Evolutionary conservation across 2,113 vertebrate species (phyloP).

Genomic region (Sporophila hypoxantha): DNA sequence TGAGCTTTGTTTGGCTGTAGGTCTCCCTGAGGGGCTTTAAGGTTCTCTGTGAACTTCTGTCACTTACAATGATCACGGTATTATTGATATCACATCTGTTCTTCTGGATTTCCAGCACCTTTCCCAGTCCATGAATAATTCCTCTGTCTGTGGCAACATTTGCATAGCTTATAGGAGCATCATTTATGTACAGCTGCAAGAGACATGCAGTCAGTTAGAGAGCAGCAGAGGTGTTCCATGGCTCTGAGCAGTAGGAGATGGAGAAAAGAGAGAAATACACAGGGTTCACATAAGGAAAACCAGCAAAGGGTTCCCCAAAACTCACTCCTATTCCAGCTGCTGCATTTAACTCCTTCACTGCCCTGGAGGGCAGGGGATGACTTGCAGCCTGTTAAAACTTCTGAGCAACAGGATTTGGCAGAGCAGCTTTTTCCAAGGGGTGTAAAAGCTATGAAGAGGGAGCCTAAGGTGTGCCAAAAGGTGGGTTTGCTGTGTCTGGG

Average conservation of each 20-base stretch:
- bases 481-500: not conserved
- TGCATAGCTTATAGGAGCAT: conserved; percentile 75
- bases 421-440: not conserved
- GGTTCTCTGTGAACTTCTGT: not conserved
- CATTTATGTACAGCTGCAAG: conserved; percentile 83
- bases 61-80: conserved; percentile 55
- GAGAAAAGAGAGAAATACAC: not conserved
- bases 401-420: not conserved
- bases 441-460: not conserved
- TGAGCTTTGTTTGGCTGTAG: not conserved
- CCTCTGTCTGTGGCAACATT: conserved; percentile 82
- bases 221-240: not conserved
- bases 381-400: not conserved
- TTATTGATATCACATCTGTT: conserved; percentile 83
- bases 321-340: not conserved
- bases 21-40: not conserved
- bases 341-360: not conserved
- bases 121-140: conserved; percentile 83
- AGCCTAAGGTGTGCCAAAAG: not conserved
- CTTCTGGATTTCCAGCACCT: conserved; percentile 80
- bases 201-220: not conserved
- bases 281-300: not conserved
- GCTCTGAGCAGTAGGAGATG: not conserved
- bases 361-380: not conserved
- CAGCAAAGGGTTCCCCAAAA: no score